phyloP scores from a whole-genome alignment of 2,113 vertebrate genomes.

The Lontra canadensis region DNA sequence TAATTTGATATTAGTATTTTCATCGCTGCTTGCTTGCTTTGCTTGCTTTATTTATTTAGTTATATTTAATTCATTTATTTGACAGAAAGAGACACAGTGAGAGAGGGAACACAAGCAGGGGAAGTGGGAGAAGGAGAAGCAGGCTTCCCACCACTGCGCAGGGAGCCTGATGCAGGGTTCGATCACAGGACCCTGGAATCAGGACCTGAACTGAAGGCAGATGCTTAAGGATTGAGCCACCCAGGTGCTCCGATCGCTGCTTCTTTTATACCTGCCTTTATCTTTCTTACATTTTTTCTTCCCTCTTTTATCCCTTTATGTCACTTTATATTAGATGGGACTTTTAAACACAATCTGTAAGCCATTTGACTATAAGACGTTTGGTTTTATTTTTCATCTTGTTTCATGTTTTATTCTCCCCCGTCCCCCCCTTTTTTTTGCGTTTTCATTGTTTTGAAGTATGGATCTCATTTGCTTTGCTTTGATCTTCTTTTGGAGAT shows the following conservation, averaged over 20 bases:
- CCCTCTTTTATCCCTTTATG: background rate
- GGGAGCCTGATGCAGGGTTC: no score
- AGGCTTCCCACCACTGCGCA: no score
- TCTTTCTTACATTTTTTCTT: background rate
- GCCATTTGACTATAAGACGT: background rate
- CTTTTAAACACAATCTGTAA: background rate
- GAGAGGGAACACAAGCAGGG: no score
- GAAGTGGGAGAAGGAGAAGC: no score
- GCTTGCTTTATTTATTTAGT: no score
- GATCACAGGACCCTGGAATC: no score
- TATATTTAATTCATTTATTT: no score
- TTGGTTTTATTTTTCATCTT: slow-evolving; percentile 20
- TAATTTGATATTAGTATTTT: background rate
- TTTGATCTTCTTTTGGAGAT: slow-evolving; percentile 32
- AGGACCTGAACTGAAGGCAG: no score
- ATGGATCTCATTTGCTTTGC: slow-evolving; percentile 56
- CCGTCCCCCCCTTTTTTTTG: background rate
- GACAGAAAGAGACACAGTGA: no score
- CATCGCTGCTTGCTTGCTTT: background rate
- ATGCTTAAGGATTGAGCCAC: no score
- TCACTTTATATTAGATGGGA: background rate
- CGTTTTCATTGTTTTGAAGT: slow-evolving; percentile 58
- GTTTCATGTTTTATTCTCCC: background rate
- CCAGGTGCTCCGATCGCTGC: no score
- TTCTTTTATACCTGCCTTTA: background rate